phyloP scores from a whole-genome alignment of 2,113 vertebrate species.

The Oxyura jamaicensis region DNA sequence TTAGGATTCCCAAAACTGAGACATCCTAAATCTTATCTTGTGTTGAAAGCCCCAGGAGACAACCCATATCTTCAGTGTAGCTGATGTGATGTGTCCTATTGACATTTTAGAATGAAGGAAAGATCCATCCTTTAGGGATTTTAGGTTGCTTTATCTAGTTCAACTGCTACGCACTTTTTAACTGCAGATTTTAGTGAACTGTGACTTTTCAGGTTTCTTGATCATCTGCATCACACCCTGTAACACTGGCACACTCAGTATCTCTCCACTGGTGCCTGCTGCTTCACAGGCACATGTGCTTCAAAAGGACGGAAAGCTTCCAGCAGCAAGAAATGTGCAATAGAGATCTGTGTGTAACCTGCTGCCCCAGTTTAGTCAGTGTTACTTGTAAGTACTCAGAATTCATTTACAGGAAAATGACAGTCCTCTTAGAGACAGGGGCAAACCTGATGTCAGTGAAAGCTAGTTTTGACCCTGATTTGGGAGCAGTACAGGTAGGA shows the following conservation, averaged over 20 bases:
- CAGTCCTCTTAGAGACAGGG: neutral
- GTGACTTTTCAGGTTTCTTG: neutral
- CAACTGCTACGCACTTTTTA: neutral
- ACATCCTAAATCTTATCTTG: neutral
- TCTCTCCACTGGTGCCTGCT: neutral
- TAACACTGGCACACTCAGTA: neutral
- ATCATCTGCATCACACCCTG: neutral
- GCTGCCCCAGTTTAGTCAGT: neutral
- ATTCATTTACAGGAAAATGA: neutral
- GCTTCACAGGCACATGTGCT: neutral
- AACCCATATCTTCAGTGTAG: neutral
- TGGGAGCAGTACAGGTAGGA: neutral
- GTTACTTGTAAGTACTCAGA: neutral
- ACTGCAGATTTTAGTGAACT: neutral
- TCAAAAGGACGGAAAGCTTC: neutral
- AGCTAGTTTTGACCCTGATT: neutral
- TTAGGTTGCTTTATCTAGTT: neutral
- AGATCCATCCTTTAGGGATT: neutral
- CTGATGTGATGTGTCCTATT: neutral
- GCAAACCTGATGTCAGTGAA: neutral
- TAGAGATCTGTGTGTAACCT: neutral
- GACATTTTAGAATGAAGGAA: neutral
- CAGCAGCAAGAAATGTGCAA: neutral
- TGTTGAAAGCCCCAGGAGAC: neutral
- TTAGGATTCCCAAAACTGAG: neutral